Conservation (phyloP, 2,113 vertebrate genomes). For the Ceuthmochares aereus region DNA sequence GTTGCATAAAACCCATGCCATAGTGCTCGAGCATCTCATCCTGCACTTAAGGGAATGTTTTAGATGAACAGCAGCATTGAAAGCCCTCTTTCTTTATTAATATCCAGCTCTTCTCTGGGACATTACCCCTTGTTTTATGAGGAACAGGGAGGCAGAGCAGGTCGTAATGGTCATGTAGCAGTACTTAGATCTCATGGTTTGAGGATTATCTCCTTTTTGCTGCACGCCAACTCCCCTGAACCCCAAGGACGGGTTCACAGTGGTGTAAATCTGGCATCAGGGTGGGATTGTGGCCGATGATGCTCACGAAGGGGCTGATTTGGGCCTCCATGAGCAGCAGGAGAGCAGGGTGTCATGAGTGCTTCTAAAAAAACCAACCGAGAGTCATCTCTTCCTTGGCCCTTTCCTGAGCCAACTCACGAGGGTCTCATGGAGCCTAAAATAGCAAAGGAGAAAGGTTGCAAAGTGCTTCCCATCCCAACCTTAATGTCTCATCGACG, state of each 20-base stretch:
- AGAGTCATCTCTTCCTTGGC: neutral
- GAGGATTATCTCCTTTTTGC: neutral
- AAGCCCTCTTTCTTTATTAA: slow-evolving; percentile 33
- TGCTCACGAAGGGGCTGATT: neutral
- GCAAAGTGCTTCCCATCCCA: neutral
- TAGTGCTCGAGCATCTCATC: neutral
- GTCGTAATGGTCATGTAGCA: neutral
- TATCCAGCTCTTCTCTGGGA: neutral
- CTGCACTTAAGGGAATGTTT: slow-evolving; percentile 29
- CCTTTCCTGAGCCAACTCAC: neutral
- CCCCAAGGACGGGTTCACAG: neutral
- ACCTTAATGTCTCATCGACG: slow-evolving; percentile 17
- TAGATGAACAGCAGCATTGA: neutral
- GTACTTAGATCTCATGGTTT: neutral
- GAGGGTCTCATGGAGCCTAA: neutral
- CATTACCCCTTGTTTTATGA: neutral
- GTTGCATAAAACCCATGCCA: slow-evolving; percentile 12
- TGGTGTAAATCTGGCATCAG: neutral
- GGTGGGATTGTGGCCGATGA: neutral
- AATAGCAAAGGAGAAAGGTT: slow-evolving; percentile 20
- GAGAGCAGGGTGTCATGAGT: neutral
- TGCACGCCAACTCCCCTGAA: neutral
- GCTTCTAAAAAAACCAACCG: neutral
- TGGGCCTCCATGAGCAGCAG: neutral
- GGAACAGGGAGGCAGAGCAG: neutral